phyloP scores from a whole-genome alignment of 2,797 vertebrate genomes.

The Pangasius djambal region DNA sequence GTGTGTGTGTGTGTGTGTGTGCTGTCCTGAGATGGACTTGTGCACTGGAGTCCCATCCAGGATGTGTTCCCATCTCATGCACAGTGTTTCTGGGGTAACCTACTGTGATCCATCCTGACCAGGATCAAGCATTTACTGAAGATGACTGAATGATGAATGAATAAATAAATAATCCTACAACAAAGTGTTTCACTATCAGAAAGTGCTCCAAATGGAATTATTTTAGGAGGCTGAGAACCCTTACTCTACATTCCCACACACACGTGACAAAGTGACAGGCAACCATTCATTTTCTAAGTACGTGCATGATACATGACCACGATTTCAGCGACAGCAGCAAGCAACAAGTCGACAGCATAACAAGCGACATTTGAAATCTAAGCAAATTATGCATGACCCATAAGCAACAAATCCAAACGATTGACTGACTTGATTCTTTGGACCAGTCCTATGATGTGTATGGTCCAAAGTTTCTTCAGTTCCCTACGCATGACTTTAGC shows the following conservation, averaged over 20 bases:
- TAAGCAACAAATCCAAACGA: neutral
- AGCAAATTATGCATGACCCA: neutral
- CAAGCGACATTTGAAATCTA: neutral
- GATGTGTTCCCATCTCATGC: neutral
- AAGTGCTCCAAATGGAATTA: neutral
- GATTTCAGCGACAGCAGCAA: neutral
- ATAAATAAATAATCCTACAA: neutral
- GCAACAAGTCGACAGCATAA: neutral
- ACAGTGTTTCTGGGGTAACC: neutral
- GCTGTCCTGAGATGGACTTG: neutral
- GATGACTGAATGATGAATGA: neutral
- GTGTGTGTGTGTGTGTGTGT: neutral
- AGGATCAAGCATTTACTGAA: neutral
- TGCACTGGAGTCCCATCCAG: neutral
- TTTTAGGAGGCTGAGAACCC: neutral
- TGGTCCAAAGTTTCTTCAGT: neutral
- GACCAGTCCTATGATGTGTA: neutral
- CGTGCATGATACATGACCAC: neutral
- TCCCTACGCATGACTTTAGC: neutral
- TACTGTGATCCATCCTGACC: neutral
- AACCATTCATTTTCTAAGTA: neutral
- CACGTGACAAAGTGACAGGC: neutral
- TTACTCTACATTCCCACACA: neutral
- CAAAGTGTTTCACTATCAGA: neutral
- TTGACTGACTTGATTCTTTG: neutral